Evolutionary conservation across 2,888 invertebrate genomes (phyloP).

Genomic region (Hydrotaea diabolus): DNA sequence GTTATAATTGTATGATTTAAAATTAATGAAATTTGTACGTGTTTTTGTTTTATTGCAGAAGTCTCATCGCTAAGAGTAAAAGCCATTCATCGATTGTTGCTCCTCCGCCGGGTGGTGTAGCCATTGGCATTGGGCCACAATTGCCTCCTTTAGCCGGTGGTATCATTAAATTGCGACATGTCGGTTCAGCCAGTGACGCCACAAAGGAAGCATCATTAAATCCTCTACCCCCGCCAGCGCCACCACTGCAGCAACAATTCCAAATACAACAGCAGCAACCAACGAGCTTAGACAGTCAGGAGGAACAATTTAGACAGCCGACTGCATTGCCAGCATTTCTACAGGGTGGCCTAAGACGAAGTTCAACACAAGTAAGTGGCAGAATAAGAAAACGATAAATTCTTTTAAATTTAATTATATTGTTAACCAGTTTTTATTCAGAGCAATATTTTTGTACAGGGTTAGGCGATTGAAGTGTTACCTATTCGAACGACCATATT

Average conservation of each 20-base stretch:
- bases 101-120: constrained; percentile 71
- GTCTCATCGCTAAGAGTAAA: constrained; percentile 80
- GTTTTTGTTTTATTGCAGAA: constrained; percentile 72
- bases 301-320: constrained; percentile 69
- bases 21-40: constrained; percentile 17
- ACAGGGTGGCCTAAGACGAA: constrained; percentile 75
- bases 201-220: constrained; percentile 14
- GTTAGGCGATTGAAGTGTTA: too few species aligned
- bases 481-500: too few species aligned
- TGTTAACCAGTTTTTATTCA: too few species aligned
- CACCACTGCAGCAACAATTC: constrained; percentile 1
- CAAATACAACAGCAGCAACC: neutral
- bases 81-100: constrained; percentile 77
- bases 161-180: constrained; percentile 80
- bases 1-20: neutral
- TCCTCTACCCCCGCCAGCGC: constrained; percentile 42
- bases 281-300: constrained; percentile 63
- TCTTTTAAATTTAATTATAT: too few species aligned
- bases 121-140: constrained; percentile 76
- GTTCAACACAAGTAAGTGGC: constrained; percentile 77
- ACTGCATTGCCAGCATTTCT: constrained; percentile 75
- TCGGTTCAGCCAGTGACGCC: constrained; percentile 65
- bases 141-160: constrained; percentile 77
- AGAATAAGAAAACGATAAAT: too few species aligned
- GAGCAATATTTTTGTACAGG: too few species aligned